Conservation (phyloP, 1,140 invertebrate genomes). For the Reticulitermes speratus region DNA sequence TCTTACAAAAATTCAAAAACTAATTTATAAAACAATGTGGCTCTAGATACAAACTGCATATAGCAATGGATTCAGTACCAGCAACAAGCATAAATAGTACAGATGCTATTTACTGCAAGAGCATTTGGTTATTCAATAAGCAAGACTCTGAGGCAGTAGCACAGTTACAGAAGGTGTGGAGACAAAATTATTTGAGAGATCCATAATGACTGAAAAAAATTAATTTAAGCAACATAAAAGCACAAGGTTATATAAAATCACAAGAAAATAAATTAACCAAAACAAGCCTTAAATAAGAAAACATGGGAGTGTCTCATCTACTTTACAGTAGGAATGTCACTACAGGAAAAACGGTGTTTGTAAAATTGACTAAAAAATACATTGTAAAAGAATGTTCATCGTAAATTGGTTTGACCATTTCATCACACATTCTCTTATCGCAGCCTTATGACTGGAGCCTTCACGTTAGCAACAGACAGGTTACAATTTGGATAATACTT, state of each 20-base stretch:
- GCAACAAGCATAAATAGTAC: not conserved
- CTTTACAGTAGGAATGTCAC: too few species aligned
- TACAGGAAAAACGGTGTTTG: too few species aligned
- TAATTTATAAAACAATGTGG: not conserved
- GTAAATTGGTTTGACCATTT: too few species aligned
- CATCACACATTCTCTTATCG: too few species aligned
- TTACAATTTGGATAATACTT: not conserved
- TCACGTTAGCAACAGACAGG: not conserved
- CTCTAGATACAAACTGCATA: not conserved
- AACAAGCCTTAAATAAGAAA: not conserved
- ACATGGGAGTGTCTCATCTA: too few species aligned
- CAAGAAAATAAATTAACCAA: too few species aligned
- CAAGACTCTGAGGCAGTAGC: constrained; percentile 5
- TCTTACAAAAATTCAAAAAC: not conserved
- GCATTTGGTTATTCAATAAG: not conserved
- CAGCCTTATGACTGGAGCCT: too few species aligned
- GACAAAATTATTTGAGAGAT: not conserved
- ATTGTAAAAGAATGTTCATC: too few species aligned
- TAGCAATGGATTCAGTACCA: not conserved
- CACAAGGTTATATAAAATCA: too few species aligned
- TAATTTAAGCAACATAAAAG: not conserved
- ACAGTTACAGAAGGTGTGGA: not conserved
- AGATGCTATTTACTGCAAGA: constrained; percentile 1
- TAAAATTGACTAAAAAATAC: too few species aligned
- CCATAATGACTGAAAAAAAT: not conserved